Evolutionary conservation across 2,113 vertebrate genomes (phyloP).

Genomic region (Aegithalos caudatus): DNA sequence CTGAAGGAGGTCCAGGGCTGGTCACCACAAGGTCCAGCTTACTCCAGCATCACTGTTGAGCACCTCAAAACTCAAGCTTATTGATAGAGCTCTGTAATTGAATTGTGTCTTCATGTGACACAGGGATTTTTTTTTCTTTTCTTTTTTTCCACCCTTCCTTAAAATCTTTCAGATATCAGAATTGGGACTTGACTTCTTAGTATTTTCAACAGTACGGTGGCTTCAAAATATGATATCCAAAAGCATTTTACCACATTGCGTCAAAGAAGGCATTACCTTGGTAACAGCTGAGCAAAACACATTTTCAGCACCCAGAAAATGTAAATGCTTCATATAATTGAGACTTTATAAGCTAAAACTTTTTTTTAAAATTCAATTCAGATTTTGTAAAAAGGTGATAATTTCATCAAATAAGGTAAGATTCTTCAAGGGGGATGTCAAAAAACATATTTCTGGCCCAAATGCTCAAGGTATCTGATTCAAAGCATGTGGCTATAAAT

Average conservation of each 20-base stretch:
- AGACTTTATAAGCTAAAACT: background rate
- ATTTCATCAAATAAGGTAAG: background rate
- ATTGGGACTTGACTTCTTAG: background rate
- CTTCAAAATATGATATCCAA: background rate
- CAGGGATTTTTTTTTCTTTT: background rate
- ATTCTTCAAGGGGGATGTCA: background rate
- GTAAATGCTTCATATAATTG: background rate
- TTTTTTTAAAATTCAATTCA: background rate
- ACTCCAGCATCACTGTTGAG: accelerated
- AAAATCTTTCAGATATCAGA: background rate
- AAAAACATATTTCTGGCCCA: background rate
- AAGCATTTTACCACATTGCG: background rate
- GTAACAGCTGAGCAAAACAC: background rate
- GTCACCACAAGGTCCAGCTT: background rate
- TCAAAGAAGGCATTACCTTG: background rate
- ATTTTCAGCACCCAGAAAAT: background rate
- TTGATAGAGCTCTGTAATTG: background rate
- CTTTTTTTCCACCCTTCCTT: background rate
- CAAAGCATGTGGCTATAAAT: background rate
- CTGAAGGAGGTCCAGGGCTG: background rate
- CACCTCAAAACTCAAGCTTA: background rate
- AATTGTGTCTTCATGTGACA: background rate
- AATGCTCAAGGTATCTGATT: background rate
- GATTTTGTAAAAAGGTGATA: background rate
- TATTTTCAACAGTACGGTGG: background rate